Conservation (phyloP, 2,797 vertebrate genomes). For the Argentina silus region DNA sequence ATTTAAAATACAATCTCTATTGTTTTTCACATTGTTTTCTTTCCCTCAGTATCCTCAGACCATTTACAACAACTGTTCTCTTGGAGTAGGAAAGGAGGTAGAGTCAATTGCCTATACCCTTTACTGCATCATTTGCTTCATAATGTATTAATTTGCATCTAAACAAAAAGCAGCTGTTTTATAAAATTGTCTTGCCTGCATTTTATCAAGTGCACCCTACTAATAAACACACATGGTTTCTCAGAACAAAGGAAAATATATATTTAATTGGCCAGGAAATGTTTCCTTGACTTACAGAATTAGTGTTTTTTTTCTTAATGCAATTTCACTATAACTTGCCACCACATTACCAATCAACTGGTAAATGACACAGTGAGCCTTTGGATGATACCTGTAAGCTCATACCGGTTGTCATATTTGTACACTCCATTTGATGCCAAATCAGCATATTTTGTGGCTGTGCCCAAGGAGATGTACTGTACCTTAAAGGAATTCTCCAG, state of each 20-base stretch:
- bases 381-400: too few relatives aligned
- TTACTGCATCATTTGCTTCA: too few relatives aligned
- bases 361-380: constrained; percentile 80
- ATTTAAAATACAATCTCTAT: background rate
- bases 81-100: background rate
- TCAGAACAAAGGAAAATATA: too few relatives aligned
- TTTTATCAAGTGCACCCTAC: too few relatives aligned
- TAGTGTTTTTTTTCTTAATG: too few relatives aligned
- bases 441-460: constrained; percentile 79
- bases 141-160: too few relatives aligned
- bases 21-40: too few relatives aligned
- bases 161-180: too few relatives aligned
- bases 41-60: background rate
- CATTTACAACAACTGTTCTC: background rate
- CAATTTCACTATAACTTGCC: background rate
- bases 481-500: constrained; percentile 82
- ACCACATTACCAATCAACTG: constrained; percentile 74
- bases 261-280: too few relatives aligned
- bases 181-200: too few relatives aligned
- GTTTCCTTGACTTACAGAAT: too few relatives aligned
- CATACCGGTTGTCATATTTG: constrained; percentile 79
- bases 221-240: too few relatives aligned
- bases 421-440: constrained; percentile 91
- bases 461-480: constrained; percentile 84
- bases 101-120: background rate